phyloP scores from a whole-genome alignment of 2,113 vertebrate species.

The Pantherophis guttatus region DNA sequence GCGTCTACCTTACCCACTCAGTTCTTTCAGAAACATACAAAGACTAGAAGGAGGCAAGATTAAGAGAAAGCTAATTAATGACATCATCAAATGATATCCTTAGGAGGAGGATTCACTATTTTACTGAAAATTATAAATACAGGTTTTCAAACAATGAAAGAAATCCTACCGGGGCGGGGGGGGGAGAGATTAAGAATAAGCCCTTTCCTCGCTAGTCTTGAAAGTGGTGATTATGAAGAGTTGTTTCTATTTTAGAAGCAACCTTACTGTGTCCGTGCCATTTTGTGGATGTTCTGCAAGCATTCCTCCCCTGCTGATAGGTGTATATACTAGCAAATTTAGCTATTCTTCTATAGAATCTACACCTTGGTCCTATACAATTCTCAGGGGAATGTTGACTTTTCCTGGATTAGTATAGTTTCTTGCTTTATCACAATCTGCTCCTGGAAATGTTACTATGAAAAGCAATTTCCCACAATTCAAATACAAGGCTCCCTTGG shows the following conservation, averaged over 20 bases:
- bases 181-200: too few relatives aligned
- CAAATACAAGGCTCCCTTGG: not conserved
- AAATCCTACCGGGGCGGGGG: not conserved
- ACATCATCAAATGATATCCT: not conserved
- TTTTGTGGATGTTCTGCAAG: not conserved
- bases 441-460: not conserved
- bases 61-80: not conserved
- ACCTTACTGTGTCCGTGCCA: not conserved
- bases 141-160: not conserved
- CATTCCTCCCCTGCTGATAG: not conserved
- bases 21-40: not conserved
- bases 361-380: not conserved
- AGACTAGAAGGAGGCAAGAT: not conserved
- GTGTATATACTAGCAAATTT: not conserved
- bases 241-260: not conserved
- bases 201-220: not conserved
- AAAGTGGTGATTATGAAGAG: not conserved
- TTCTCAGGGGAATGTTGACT: not conserved
- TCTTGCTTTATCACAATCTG: not conserved
- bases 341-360: not conserved
- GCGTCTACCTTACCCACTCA: not conserved
- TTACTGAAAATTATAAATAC: not conserved
- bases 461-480: not conserved
- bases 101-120: not conserved
- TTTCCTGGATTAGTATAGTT: not conserved